Evolutionary conservation across 2,888 invertebrate genomes (phyloP).

Genomic region (Catocala nupta): DNA sequence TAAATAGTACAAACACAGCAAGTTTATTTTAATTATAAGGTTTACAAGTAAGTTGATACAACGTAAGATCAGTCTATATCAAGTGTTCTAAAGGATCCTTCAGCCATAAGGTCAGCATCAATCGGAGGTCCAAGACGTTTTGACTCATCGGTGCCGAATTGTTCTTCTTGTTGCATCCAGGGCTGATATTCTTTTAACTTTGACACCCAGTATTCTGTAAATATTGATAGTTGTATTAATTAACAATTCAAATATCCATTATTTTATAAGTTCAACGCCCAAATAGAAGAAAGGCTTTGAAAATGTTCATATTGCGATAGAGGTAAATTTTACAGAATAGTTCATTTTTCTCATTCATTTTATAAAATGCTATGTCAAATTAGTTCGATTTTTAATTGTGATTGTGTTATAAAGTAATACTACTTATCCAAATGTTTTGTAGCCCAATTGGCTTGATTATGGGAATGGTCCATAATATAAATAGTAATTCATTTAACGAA

Average conservation of each 20-base stretch:
- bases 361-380: too few species aligned
- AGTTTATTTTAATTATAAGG: background rate
- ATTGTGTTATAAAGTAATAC: too few species aligned
- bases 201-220: slow-evolving; percentile 81
- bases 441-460: too few species aligned
- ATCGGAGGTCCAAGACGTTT: slow-evolving; percentile 83
- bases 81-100: slow-evolving; percentile 86
- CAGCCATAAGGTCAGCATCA: slow-evolving; percentile 78
- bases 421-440: too few species aligned
- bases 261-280: background rate
- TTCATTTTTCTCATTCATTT: too few species aligned
- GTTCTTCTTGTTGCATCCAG: slow-evolving; percentile 86
- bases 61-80: slow-evolving; percentile 77
- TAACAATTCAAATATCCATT: background rate
- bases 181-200: slow-evolving; percentile 83
- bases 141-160: slow-evolving; percentile 85
- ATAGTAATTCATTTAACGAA: too few species aligned
- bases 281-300: too few species aligned
- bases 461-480: too few species aligned
- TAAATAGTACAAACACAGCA: background rate
- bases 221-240: background rate
- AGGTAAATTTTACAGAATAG: too few species aligned
- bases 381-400: too few species aligned
- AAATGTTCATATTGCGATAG: too few species aligned
- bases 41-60: background rate